Base-by-base conservation (phyloP, 2,797 vertebrate species). In the Lophura swinhoii region DNA sequence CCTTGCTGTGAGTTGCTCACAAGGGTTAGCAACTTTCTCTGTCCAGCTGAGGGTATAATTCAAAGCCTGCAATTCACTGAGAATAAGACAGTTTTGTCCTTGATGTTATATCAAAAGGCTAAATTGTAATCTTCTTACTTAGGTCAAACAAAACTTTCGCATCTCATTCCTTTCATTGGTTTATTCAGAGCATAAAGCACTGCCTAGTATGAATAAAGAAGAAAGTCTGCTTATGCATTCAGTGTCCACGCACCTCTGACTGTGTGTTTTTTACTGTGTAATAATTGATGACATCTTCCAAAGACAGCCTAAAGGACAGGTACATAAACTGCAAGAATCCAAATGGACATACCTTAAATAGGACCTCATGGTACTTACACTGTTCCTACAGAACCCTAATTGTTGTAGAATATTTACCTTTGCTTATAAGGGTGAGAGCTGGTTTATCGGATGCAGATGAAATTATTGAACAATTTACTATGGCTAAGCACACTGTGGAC, bases 221-320 rank as follows among this genome's bases (percentile, higher is more conserved):
- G 26, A 64, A 15, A 85, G 49, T 41, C 6, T 84, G 6, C 7
- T 84, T 58, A 21, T 59, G 29, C 44, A 64, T 89, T 88, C 64
- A 60, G 24, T 41, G 28, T 60, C 62, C 22, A 5, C 29, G 21
- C 21, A 46, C 20, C 20, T 69, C 73, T 59, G 49, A 74, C n/a
- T 76, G 67, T 80, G 44, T 63, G 56, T 10, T 85, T 94, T 91
- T 84, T 64, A 46, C 79, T 79, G 41, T 73, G 82, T 41, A 86
- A 82, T 62, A 94, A 90, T 68, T 90, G 83, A 86, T 80, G 31
- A 73, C 39, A 73, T 72, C 35, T 76, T 72, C 79, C 60, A 86
- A 84, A 89, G 66, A 64, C 75, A 94, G 15, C 7, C 72, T 94
- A 89, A 91, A 89, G 58, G 78, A 87, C 35, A 82, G 78, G 46